These are phyloP conservation scores for Heliconius hortense DNA, from an alignment of 2,888 invertebrate species.

Conservation along the genomic window DNA sequence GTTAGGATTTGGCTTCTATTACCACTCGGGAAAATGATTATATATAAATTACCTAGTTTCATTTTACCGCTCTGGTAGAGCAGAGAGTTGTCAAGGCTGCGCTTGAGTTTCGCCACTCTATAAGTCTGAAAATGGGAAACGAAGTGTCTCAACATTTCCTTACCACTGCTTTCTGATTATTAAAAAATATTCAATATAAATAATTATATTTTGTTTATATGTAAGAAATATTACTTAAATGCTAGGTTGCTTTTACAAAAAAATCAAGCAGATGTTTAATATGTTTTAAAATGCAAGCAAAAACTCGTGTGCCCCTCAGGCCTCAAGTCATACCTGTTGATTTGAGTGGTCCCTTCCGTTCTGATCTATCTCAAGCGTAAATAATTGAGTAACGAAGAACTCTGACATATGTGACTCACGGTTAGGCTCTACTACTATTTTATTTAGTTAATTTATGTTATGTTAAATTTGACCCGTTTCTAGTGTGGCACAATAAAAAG, in stretches of 20 bases:
- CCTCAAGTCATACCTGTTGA: constrained; percentile 40
- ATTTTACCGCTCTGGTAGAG: too few relatives aligned
- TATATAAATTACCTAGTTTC: too few relatives aligned
- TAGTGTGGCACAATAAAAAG: neutral
- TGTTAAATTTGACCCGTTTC: neutral
- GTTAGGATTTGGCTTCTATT: too few relatives aligned
- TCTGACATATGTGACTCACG: constrained; percentile 17
- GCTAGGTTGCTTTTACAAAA: neutral
- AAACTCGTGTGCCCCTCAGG: constrained; percentile 24
- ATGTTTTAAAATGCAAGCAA: constrained; percentile 1
- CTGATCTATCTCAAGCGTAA: constrained; percentile 33
- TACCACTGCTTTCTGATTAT: too few relatives aligned
- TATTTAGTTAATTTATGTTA: neutral
- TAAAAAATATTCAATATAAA: too few relatives aligned
- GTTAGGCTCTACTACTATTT: neutral
- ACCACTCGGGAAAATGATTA: too few relatives aligned
- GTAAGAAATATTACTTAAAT: neutral
- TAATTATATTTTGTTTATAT: neutral
- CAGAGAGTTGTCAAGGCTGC: too few relatives aligned
- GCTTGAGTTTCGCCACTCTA: too few relatives aligned
- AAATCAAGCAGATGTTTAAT: constrained; percentile 6
- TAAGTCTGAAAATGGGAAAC: too few relatives aligned
- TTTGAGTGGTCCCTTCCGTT: constrained; percentile 45
- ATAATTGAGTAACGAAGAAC: constrained; percentile 23
- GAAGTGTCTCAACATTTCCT: too few relatives aligned